Conservation (phyloP, 2,888 invertebrate genomes). For the Rapana venosa region DNA sequence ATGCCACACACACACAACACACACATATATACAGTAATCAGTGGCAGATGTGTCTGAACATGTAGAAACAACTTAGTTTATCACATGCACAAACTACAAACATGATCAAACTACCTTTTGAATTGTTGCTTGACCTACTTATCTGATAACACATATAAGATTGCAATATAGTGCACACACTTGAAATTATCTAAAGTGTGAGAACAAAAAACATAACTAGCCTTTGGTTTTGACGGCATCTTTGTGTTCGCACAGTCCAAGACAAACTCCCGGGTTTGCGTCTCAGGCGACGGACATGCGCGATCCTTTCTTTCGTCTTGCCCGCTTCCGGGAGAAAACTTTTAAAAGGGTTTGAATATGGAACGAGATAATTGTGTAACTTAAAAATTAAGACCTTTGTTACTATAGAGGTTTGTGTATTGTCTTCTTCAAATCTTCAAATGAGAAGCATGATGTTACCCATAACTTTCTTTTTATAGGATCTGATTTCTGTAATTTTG, state of each 20-base stretch:
- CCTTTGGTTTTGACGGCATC: constrained; percentile 22
- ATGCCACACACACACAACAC: too few species aligned
- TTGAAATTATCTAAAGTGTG: background rate
- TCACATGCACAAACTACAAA: too few species aligned
- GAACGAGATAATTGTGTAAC: background rate
- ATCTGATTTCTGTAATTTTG: too few species aligned
- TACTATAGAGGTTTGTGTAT: background rate
- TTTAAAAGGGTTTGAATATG: background rate
- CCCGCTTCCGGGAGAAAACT: background rate
- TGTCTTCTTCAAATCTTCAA: background rate
- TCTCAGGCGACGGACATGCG: constrained; percentile 55
- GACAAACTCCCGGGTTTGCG: constrained; percentile 43
- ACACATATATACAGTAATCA: too few species aligned
- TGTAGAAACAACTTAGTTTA: background rate
- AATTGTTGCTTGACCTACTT: background rate
- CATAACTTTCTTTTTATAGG: background rate
- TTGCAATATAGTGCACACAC: background rate
- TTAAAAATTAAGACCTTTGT: background rate
- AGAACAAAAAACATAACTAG: background rate
- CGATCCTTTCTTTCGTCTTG: background rate
- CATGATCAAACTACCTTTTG: too few species aligned
- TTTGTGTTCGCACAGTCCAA: constrained; percentile 21
- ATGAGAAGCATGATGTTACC: background rate
- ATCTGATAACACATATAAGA: background rate
- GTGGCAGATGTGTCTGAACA: constrained; percentile 39